Evolutionary conservation across 2,797 vertebrate species (phyloP).

Genomic region (Lacerta agilis): DNA sequence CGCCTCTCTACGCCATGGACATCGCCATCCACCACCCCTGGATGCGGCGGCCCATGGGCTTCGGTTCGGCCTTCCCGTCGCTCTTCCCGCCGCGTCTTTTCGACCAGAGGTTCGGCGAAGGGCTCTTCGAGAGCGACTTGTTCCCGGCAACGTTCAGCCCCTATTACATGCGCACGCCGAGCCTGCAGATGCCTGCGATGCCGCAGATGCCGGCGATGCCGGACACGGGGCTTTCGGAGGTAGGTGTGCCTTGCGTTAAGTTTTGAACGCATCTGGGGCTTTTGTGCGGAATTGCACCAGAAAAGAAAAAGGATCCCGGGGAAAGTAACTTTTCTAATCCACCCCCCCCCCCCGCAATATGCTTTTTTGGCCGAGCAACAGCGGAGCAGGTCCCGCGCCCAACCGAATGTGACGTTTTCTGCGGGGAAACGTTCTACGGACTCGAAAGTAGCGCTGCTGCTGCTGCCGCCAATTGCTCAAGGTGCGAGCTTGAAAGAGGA

Average conservation of each 20-base stretch:
- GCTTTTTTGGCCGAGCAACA: not conserved
- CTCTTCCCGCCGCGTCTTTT: slow-evolving; percentile 68
- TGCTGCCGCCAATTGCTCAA: no score
- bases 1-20: slow-evolving; percentile 8
- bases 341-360: not conserved
- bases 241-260: not conserved
- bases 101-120: slow-evolving; percentile 76
- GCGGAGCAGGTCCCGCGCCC: not conserved
- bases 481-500: not conserved
- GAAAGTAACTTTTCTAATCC: no score
- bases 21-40: slow-evolving; percentile 75
- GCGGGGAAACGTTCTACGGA: not conserved
- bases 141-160: slow-evolving; percentile 61
- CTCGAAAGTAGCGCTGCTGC: not conserved
- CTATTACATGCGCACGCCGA: slow-evolving; percentile 68
- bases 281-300: no score
- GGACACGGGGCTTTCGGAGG: slow-evolving; percentile 6
- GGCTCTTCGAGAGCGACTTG: slow-evolving; percentile 68
- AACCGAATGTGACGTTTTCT: not conserved
- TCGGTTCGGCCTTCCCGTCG: slow-evolving; percentile 53
- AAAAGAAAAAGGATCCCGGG: no score
- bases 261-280: no score
- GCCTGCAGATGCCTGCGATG: slow-evolving; percentile 53
- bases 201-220: slow-evolving; percentile 31
- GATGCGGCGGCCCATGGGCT: slow-evolving; percentile 69